phyloP scores from a whole-genome alignment of 2,113 vertebrate genomes.

The Salminus brasiliensis region DNA sequence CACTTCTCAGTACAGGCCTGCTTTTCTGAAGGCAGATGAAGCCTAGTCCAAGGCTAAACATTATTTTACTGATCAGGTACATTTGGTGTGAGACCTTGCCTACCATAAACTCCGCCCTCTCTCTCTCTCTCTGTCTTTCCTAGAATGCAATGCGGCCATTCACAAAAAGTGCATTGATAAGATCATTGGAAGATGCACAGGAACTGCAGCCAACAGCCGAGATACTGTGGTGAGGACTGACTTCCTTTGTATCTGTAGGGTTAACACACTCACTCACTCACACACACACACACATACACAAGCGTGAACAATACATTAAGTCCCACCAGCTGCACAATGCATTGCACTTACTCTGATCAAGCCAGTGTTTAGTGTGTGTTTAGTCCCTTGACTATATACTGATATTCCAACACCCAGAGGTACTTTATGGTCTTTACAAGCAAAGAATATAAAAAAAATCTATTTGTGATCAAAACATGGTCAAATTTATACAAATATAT shows the following conservation, averaged over 20 bases:
- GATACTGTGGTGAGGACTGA: constrained; percentile 89
- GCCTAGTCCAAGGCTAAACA: no score
- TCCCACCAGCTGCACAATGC: neutral
- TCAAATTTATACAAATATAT: no score
- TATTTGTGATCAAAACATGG: no score
- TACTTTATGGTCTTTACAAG: no score
- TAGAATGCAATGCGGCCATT: constrained; percentile 99
- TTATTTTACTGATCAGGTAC: no score
- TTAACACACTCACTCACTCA: neutral
- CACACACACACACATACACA: neutral
- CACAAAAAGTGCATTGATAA: constrained; percentile 99
- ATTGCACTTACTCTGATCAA: neutral
- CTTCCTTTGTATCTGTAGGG: neutral
- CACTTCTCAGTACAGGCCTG: no score
- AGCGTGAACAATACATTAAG: neutral
- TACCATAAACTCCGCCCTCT: constrained; percentile 25
- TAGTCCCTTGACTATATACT: no score
- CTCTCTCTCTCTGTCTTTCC: constrained; percentile 51
- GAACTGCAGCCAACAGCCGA: constrained; percentile 95
- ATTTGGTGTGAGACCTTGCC: no score
- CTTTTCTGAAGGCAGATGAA: no score
- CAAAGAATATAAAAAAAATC: no score
- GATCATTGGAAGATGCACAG: constrained; percentile 96
- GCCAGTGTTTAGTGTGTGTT: no score
- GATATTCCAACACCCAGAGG: no score